These are phyloP conservation scores for Cydia fagiglandana DNA, from an alignment of 1,140 invertebrate genomes.

Conservation along the genomic window DNA sequence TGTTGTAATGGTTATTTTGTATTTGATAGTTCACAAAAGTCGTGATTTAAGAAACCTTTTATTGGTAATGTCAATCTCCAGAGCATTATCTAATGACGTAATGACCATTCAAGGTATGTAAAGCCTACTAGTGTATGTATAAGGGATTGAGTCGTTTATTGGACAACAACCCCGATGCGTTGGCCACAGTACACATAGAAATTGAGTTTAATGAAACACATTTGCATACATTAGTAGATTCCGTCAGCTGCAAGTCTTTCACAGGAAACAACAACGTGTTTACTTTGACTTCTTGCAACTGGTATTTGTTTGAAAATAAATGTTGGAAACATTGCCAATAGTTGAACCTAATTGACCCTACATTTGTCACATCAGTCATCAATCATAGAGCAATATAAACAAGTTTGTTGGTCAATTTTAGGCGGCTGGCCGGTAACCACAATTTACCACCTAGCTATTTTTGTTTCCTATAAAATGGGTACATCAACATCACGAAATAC, in stretches of 20 bases:
- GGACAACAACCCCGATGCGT: background rate
- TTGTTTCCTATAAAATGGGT: background rate
- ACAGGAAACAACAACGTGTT: background rate
- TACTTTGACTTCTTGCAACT: background rate
- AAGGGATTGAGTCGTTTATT: background rate
- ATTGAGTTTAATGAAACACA: background rate
- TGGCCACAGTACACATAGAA: background rate
- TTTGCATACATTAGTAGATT: conserved; percentile 18
- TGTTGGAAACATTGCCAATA: background rate
- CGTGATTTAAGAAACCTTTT: background rate
- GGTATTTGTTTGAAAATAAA: background rate
- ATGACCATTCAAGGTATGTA: background rate
- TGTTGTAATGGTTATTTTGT: background rate
- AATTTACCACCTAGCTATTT: background rate
- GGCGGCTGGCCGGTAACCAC: background rate
- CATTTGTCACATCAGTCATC: conserved; percentile 14
- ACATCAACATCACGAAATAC: background rate
- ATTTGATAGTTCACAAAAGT: background rate
- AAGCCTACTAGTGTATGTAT: background rate
- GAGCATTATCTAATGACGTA: background rate
- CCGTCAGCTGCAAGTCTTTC: background rate
- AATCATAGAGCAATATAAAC: conserved; percentile 18
- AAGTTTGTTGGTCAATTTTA: conserved; percentile 4
- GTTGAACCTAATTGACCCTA: conserved; percentile 3
- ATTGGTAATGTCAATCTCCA: background rate